Percentiles rank a stretch among this genome's conserved stretches.
Evolutionary conservation across 1,140 invertebrate species (phyloP).

Genomic region (Choristoneura fumiferana): DNA sequence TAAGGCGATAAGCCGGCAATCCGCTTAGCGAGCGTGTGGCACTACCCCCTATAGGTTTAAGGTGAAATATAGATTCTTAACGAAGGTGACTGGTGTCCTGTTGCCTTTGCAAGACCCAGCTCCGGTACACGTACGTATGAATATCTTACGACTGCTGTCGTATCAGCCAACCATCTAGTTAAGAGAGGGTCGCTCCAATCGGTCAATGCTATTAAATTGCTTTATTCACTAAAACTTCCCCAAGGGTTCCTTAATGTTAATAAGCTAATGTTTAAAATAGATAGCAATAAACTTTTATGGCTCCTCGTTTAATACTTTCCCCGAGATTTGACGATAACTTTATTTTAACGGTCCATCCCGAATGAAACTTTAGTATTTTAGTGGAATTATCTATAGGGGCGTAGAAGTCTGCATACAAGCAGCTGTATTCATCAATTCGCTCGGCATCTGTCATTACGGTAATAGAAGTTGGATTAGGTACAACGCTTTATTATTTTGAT

Average conservation of each 20-base stretch:
- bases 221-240: background rate
- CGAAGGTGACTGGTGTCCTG: conserved; percentile 29
- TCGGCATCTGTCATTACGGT: too few species aligned
- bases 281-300: conserved; percentile 1
- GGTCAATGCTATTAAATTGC: too few species aligned
- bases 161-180: too few species aligned
- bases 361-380: background rate
- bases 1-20: conserved; percentile 70
- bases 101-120: conserved; percentile 14
- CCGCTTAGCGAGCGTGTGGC: conserved; percentile 66
- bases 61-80: conserved; percentile 60
- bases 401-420: too few species aligned
- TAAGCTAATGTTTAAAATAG: conserved; percentile 8
- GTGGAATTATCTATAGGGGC: too few species aligned
- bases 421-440: too few species aligned
- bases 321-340: conserved; percentile 9
- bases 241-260: conserved; percentile 4
- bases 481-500: too few species aligned
- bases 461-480: too few species aligned
- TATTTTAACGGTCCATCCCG: background rate
- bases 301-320: conserved; percentile 12
- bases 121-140: too few species aligned
- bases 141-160: too few species aligned
- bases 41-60: conserved; percentile 53
- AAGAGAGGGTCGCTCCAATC: too few species aligned